Evolutionary conservation across 2,888 invertebrate species (phyloP).

Genomic region (Drosophila imparisetae): DNA sequence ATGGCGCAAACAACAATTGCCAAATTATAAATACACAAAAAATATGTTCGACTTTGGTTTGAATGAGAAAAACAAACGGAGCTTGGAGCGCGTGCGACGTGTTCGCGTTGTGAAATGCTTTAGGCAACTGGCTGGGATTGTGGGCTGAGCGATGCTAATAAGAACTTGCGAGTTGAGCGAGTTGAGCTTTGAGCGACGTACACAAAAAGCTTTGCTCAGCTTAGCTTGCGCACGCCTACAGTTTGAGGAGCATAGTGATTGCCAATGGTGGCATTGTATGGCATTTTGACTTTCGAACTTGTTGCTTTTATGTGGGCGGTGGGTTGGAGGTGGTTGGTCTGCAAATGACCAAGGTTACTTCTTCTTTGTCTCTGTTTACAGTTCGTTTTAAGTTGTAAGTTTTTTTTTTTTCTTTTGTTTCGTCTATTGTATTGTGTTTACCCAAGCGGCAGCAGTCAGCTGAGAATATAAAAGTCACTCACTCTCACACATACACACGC

Average conservation of each 20-base stretch:
- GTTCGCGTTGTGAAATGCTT: constrained; percentile 55
- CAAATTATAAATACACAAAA: constrained; percentile 52
- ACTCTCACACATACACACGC: constrained; percentile 2
- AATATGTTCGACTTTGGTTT: constrained; percentile 15
- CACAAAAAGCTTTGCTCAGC: constrained; percentile 31
- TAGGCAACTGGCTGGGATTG: constrained; percentile 45
- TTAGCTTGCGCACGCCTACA: constrained; percentile 46
- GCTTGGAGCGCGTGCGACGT: constrained; percentile 9
- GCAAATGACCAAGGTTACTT: constrained; percentile 47
- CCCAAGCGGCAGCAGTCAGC: constrained; percentile 33
- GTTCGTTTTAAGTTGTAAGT: constrained; percentile 1
- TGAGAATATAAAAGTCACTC: constrained; percentile 13
- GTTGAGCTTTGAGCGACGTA: constrained; percentile 65
- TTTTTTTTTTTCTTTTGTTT: neutral
- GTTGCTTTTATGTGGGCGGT: constrained; percentile 50
- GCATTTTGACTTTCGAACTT: constrained; percentile 50
- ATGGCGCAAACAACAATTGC: constrained; percentile 20
- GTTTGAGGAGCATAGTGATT: constrained; percentile 38
- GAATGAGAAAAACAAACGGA: constrained; percentile 12
- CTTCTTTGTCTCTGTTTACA: constrained; percentile 25
- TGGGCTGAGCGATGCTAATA: constrained; percentile 54
- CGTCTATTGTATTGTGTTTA: constrained; percentile 12
- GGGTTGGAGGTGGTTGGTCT: constrained; percentile 7
- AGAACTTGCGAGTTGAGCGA: constrained; percentile 59
- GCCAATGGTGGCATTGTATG: constrained; percentile 32